Base-by-base conservation (phyloP, 2,797 vertebrate genomes). In the Synaphobranchus kaupii region DNA sequence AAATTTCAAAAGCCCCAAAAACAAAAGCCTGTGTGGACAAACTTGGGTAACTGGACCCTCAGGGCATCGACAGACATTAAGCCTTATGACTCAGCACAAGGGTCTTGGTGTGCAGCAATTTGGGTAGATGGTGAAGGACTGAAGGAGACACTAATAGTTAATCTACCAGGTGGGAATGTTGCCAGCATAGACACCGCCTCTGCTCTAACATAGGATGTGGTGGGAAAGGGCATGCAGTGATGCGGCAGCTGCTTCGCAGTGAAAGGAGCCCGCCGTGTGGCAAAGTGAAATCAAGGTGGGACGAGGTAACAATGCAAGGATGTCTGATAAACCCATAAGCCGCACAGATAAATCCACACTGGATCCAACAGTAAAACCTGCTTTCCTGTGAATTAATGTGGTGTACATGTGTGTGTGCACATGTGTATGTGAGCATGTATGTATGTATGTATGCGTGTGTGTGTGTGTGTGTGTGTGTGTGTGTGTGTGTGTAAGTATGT, bases 321-420 rank as follows among this genome's bases (percentile, higher is more conserved):
- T 90, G 92, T 93, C 91, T 90, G 90, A 92, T 93, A 92, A 93
- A 93, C 92, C 90, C 73, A 87, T 89, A 84, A 86, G 48, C 84
- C 78, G 47, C 44, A 66, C 87, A 86, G 90, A 93, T 94, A 90
- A 91, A 93, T 88, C 84, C 90, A 78, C 92, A 92, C 91, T 92
- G 91, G 88, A 85, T 91, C 92, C 89, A 93, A 44, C 47, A 1
- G 76, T 7, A 80, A 80, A 80, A 25, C 93, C 94, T 91, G 91
- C 90, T 89, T 84, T 71, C 66, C 71, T 84, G 3, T 81, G 91
- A 91, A 92, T 93, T 93, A 92, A 91, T 87, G 89, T 78, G 39
- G 63, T 85, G 76, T 52, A 84, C 52, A 58, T 83, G 66, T 60
- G 20, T 28, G 63, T 28, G 6, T 28, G 63, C 25, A 68, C 10